Percentiles rank a stretch among this genome's conserved stretches.
These are phyloP conservation scores for Drosophila anomalata DNA, from an alignment of 2,888 invertebrate species.

Conservation along the genomic window DNA sequence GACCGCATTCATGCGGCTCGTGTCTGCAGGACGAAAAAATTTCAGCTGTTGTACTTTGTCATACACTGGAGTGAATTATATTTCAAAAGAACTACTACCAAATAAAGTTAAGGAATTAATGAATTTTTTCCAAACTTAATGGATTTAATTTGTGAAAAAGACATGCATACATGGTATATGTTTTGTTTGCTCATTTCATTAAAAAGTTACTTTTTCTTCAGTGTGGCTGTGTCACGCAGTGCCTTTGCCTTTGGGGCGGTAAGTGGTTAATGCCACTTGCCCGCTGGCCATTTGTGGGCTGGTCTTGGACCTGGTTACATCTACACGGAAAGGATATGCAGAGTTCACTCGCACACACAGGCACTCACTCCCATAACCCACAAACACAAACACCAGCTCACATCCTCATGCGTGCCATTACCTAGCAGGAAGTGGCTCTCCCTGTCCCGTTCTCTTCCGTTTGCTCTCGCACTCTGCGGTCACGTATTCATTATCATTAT, in stretches of 20 bases:
- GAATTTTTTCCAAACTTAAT: no score
- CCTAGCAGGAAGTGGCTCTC: constrained; percentile 55
- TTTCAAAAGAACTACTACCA: background rate
- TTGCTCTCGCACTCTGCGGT: constrained; percentile 55
- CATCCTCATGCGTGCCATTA: constrained; percentile 76
- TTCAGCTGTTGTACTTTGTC: constrained; percentile 9
- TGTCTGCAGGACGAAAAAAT: constrained; percentile 23
- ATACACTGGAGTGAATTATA: background rate
- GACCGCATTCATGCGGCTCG: constrained; percentile 56
- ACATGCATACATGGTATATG: background rate
- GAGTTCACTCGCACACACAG: constrained; percentile 11
- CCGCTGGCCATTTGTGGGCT: constrained; percentile 70
- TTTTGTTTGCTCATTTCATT: background rate
- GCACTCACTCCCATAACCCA: constrained; percentile 17
- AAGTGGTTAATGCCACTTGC: constrained; percentile 75
- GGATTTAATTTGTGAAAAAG: background rate
- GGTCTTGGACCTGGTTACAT: constrained; percentile 28
- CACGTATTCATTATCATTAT: constrained; percentile 81
- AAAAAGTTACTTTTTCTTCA: background rate
- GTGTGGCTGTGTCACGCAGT: constrained; percentile 59
- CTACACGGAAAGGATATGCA: constrained; percentile 29
- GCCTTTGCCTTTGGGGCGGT: constrained; percentile 54
- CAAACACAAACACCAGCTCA: constrained; percentile 20
- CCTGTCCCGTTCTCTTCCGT: constrained; percentile 5
- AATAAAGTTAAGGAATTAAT: background rate